Conservation (phyloP, 2,797 vertebrate species). For the Sebastiscus albofasciatus region DNA sequence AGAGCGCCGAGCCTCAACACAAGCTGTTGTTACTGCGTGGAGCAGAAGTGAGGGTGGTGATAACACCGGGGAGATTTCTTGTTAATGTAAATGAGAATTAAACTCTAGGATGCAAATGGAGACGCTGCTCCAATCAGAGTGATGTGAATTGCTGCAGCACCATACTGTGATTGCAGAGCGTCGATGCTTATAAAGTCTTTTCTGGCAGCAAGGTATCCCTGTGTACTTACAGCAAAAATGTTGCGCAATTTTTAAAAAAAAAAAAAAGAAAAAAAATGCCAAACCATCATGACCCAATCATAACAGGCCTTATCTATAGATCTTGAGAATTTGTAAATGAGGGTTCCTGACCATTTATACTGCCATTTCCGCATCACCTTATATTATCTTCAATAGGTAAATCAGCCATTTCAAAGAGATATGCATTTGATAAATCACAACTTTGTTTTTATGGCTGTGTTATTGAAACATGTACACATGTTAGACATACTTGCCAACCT, state of each 20-base stretch:
- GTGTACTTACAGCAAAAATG: neutral
- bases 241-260: neutral
- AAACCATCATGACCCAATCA: too few species aligned
- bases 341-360: too few species aligned
- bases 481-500: too few species aligned
- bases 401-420: too few species aligned
- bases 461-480: too few species aligned
- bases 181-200: neutral
- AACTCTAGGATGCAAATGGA: neutral
- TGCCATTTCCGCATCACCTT: too few species aligned
- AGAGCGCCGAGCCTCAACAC: neutral
- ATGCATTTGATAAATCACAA: too few species aligned
- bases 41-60: neutral
- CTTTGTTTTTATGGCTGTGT: too few species aligned
- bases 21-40: conserved; percentile 18
- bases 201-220: neutral
- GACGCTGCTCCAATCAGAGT: neutral
- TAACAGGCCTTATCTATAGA: too few species aligned
- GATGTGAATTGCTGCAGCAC: neutral
- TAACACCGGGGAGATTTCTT: neutral
- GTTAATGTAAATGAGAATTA: neutral
- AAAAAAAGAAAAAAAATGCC: too few species aligned
- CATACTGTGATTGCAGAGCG: neutral
- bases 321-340: too few species aligned
- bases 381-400: too few species aligned